Evolutionary conservation across 1,140 invertebrate genomes (phyloP).

Genomic region (Megathymus violae): DNA sequence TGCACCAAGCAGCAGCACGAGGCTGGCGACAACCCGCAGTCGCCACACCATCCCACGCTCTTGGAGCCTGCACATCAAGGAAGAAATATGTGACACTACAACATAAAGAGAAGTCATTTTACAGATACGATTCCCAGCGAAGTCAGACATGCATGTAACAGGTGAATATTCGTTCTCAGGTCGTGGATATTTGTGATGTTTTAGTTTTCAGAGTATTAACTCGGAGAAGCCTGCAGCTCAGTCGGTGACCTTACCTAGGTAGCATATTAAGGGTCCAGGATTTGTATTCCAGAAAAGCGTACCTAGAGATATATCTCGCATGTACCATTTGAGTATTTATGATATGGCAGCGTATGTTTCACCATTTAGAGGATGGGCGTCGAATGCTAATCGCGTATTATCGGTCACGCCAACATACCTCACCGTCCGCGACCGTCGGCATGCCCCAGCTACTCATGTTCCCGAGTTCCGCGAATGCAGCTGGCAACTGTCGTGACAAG

Average conservation of each 20-base stretch:
- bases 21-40: constrained; percentile 35
- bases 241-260: too few species aligned
- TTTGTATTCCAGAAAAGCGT: too few species aligned
- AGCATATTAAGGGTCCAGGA: too few species aligned
- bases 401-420: constrained; percentile 4
- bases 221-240: too few species aligned
- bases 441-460: too few species aligned
- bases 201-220: too few species aligned
- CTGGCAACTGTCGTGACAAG: neutral
- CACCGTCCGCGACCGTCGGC: too few species aligned
- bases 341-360: constrained; percentile 10
- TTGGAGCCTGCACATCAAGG: constrained; percentile 7
- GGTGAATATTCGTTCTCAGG: too few species aligned
- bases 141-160: too few species aligned
- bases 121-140: too few species aligned
- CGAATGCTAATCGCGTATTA: constrained; percentile 13
- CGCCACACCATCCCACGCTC: constrained; percentile 51
- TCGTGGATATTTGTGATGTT: too few species aligned
- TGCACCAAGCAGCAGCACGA: constrained; percentile 36
- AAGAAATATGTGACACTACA: neutral
- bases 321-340: neutral
- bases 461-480: constrained; percentile 3
- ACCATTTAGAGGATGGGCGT: constrained; percentile 5
- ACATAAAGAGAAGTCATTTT: too few species aligned
- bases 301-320: neutral